Conservation (phyloP, 2,888 invertebrate species). For the Sycophila texana region DNA sequence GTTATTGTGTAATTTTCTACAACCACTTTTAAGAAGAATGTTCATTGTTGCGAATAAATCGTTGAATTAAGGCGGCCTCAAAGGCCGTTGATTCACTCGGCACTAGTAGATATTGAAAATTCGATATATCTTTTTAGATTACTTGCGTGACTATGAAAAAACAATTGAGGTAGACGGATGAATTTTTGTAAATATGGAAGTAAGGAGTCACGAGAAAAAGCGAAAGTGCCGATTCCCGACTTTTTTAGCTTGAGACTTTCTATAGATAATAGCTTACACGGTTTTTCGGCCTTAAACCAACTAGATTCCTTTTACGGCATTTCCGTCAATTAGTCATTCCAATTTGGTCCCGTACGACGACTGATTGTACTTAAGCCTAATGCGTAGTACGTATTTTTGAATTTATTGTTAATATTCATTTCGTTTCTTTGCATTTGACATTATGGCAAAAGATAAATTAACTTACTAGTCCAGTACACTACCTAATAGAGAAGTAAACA, state of each 20-base stretch:
- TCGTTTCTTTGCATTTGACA: conserved; percentile 9
- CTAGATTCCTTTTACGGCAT: conserved; percentile 11
- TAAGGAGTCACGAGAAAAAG: conserved; percentile 3
- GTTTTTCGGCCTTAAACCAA: conserved; percentile 12
- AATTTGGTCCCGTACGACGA: conserved; percentile 2
- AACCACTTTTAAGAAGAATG: too few relatives aligned
- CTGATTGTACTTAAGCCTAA: conserved; percentile 32
- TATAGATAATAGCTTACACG: conserved; percentile 11
- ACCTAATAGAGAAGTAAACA: background rate
- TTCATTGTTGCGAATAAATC: too few relatives aligned
- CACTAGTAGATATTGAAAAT: background rate
- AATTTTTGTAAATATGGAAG: conserved; percentile 6
- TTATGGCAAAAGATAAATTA: too few relatives aligned
- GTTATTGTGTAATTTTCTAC: too few relatives aligned
- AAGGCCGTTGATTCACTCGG: too few relatives aligned
- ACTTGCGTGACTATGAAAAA: background rate
- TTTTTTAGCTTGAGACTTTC: background rate
- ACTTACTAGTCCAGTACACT: too few relatives aligned
- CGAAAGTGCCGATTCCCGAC: conserved; percentile 24
- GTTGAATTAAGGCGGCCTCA: too few relatives aligned
- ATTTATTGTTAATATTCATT: conserved; percentile 5
- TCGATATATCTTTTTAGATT: background rate
- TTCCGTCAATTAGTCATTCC: conserved; percentile 33
- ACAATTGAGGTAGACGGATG: background rate
- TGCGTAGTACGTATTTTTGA: conserved; percentile 23